Base-by-base conservation (phyloP, 2,797 vertebrate species). In the Halcyon chelicuti region DNA sequence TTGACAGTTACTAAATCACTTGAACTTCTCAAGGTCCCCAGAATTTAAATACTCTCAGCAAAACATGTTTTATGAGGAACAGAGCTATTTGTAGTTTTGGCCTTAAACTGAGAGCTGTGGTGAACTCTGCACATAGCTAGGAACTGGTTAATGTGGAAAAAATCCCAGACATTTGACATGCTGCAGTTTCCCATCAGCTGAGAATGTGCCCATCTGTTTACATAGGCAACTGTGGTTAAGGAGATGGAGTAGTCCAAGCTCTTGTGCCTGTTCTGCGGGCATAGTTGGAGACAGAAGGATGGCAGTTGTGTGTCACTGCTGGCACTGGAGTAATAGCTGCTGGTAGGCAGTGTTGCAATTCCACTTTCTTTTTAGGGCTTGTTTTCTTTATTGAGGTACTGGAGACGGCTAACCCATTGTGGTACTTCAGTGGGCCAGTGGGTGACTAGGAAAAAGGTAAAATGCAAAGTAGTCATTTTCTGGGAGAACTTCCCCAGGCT, bases 201-300 rank as follows among this genome's bases (percentile, higher is more conserved):
- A 57, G 47, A 73, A n/a, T 0, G 2, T 4, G 1, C 7, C 25
- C 2, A 0, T 42, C 14, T 46, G 9, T 52, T 71, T 40, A 39
- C 14, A 35, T 4, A 60, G 61, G 57, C 46, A 63, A 7, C 2
- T 33, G 14, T 16, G 22, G 28, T 67, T 31, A 66, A 51, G 39
- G 28, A 73, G 63, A 74, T 61, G 21, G 9, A 29, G 7, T 20
- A 29, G 25, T 20, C 39, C 35, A 47, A 28, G 17, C 12, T 63
- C 8, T 29, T 58, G 12, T 0, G 1, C 26, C 46, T 46, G 13
- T 52, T 61, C 23, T 79, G 35, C 73, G 47, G 47, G 33, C 0
- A 2, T 20, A 39, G 21, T 0, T 58, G 9, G 21, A 33, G 33
- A 20, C 12, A n/a, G 54, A 46, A 55, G 14, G 23, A 31, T 66